These are phyloP conservation scores for Antheraea assamensis DNA, from an alignment of 2,888 invertebrate species.

Conservation along the genomic window DNA sequence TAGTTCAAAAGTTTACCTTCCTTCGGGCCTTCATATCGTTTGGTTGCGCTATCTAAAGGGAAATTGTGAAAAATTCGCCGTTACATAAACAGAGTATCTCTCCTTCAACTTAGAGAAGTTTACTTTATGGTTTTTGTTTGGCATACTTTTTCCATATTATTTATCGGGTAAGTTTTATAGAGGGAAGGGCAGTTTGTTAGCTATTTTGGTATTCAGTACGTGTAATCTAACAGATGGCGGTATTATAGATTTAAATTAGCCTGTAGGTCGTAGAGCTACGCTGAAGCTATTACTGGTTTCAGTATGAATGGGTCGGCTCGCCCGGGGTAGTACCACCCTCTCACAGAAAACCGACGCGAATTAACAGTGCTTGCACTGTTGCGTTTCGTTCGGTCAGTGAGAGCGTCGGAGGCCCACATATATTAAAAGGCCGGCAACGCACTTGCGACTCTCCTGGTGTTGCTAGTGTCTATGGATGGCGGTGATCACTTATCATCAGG, in stretches of 20 bases:
- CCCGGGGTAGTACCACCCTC: too few relatives aligned
- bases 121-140: slow-evolving; percentile 23
- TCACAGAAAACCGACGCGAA: too few relatives aligned
- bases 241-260: neutral
- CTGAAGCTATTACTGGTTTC: too few relatives aligned
- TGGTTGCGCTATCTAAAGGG: slow-evolving; percentile 29
- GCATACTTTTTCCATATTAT: slow-evolving; percentile 20
- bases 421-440: too few relatives aligned
- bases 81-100: slow-evolving; percentile 23
- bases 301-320: too few relatives aligned
- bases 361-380: too few relatives aligned
- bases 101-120: slow-evolving; percentile 18
- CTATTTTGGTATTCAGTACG: slow-evolving; percentile 6
- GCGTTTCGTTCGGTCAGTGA: too few relatives aligned
- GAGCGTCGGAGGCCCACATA: too few relatives aligned
- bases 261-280: too few relatives aligned
- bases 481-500: too few relatives aligned
- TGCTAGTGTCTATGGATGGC: too few relatives aligned
- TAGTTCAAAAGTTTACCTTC: slow-evolving; percentile 43
- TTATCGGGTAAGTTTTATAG: slow-evolving; percentile 18
- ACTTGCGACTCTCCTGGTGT: too few relatives aligned
- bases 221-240: slow-evolving; percentile 6
- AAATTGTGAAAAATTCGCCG: slow-evolving; percentile 29
- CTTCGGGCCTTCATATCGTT: slow-evolving; percentile 31
- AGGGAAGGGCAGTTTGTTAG: slow-evolving; percentile 10